Evolutionary conservation across 2,113 vertebrate genomes (phyloP), one percentile per base, ranked within the genome.

Genomic region (Neodontobutis hainanensis): DNA sequence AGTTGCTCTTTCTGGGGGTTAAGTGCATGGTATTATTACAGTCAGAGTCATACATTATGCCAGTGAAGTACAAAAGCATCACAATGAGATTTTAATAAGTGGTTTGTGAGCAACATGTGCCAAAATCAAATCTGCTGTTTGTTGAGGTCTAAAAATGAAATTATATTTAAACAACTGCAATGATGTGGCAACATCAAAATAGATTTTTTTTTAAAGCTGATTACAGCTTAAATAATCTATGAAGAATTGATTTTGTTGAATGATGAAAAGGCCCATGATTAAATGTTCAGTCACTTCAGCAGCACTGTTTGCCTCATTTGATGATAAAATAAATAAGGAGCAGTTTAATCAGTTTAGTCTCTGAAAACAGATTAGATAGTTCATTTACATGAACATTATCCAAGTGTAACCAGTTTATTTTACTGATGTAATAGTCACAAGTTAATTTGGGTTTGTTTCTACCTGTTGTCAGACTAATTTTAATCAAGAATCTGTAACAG

Each of bases 11-110:
- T 68, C 45, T 52, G 45, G 34, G 77, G 61, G 46, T 61, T 63
- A 44, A 43, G 69, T 66, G n/a, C 53, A 65, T 84, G 77, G 73
- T 80, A 46, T 81, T 78, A 66, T 86, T 70, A 73, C 72, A 51
- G 57, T 64, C 45, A 38, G 50, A 77, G 58, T 67, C 19, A 43
- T 71, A 62, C 65, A 63, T 72, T 15, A 9, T 40, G 40, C 38
- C 40, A 43, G n/a, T n/a, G 43, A 57, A 43, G 6, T 8, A 50
- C 15, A 59, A 48, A 61, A 61, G 68, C 8, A 50, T 40, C 5
- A 5, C 7, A 44, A 2, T 48, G 9, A 44, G 19, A 38, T 36
- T 38, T 36, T 55, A 38, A 55, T 55, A 48, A 50, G 48, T 27
- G 35, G 14, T 55, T 55, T 55, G 35, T 4, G 11, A n/a, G 7